Conservation (phyloP, 1,140 invertebrate species). For the Aphelinus atriplicis region DNA sequence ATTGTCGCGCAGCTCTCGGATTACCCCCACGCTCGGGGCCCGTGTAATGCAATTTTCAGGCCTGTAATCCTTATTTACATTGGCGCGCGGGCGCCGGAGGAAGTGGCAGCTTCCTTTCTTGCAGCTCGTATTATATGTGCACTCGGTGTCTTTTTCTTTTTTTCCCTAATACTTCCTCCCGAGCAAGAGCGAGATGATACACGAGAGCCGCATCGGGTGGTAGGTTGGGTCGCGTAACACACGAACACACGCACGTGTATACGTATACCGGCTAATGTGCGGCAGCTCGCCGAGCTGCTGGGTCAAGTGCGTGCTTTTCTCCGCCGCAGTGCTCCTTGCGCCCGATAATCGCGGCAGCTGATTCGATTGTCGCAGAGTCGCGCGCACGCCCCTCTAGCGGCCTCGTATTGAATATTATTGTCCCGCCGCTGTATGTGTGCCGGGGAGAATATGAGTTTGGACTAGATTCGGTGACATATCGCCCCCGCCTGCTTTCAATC, state of each 20-base stretch:
- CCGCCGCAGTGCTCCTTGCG: not conserved
- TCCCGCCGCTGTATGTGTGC: not conserved
- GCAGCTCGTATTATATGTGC: too few relatives aligned
- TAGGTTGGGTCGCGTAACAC: too few relatives aligned
- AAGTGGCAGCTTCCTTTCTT: not conserved
- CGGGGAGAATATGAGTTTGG: not conserved
- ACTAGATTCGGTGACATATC: slow-evolving; percentile 10
- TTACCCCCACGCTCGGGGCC: not conserved
- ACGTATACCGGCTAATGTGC: too few relatives aligned
- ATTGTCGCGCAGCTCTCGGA: slow-evolving; percentile 22
- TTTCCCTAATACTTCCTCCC: not conserved
- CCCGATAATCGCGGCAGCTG: slow-evolving; percentile 30
- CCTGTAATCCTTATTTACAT: slow-evolving; percentile 41
- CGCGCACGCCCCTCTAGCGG: not conserved
- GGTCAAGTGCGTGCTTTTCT: slow-evolving; percentile 6
- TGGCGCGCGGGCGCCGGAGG: slow-evolving; percentile 8
- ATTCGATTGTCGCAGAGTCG: slow-evolving; percentile 1
- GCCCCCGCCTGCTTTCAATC: slow-evolving; percentile 14
- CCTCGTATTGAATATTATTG: not conserved
- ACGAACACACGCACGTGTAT: too few relatives aligned
- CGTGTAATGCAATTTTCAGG: slow-evolving; percentile 35
- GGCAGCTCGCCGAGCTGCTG: not conserved
- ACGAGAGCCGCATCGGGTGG: not conserved
- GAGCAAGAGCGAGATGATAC: not conserved
- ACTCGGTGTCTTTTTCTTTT: not conserved